Evolutionary conservation across 2,797 vertebrate genomes (phyloP), one percentile per base, ranked within the genome.

Genomic region (Centroberyx gerrardi): DNA sequence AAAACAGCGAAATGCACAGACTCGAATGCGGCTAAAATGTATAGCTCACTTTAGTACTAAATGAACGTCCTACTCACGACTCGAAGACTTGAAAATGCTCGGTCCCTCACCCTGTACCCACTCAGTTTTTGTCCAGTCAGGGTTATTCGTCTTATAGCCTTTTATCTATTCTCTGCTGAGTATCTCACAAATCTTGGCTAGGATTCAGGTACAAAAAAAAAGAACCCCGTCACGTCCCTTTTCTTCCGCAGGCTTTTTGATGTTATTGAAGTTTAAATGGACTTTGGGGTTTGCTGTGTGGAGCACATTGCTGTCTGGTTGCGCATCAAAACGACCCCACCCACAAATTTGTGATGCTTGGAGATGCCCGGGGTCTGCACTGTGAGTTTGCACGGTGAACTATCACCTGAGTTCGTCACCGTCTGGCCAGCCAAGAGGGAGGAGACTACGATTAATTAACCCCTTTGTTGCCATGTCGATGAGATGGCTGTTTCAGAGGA

Each of bases 381-480:
- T 2, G 72, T 51, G 91, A 87, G 87, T 88, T 44, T 72, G 91
- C 87, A 91, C 81, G 87, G 87, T 87, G 89, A 89, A 83, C 92
- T 82, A 75, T 93, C 94, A 95, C 95, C 95, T 94, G 95, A 92
- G 92, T 87, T 88, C 93, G 92, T 95, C 95, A 94, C 80, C 52
- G 84, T 91, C 87, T 89, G 90, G 79, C 70, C 87, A 68, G 79
- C 76, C 51, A 36, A 63, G 68, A 63, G 72, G 88, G 89, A 82
- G 87, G 88, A 82, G 90, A 84, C 71, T n/a, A 46, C 42, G 3
- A 14, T 94, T 93, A 3, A 14, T 94, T 93, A 93, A 94, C 93
- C 81, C 68, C 69, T 71, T 12, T 12, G 73, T 66, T 81, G 81
- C 80, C 90, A 33, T 33, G 46, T 4, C 28, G 5, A 2, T 49